Percentiles rank a stretch among this genome's conserved stretches.
Conservation (phyloP, 2,888 invertebrate genomes). For the Ophion obscuratus region DNA sequence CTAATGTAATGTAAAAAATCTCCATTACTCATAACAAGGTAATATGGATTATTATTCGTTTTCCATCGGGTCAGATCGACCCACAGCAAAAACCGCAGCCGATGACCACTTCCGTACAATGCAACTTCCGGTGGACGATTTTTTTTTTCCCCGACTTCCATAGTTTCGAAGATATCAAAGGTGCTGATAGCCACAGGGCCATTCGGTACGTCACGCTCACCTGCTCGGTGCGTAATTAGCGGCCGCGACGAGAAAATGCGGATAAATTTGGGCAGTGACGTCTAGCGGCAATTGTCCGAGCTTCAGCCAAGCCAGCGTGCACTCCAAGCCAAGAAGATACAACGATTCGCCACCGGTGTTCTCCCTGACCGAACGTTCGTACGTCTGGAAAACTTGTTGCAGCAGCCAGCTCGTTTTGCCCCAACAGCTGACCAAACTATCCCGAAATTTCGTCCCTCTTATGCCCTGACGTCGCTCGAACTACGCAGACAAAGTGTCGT, state of each 20-base stretch:
- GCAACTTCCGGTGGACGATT: background rate
- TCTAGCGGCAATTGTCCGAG: slow-evolving; percentile 77
- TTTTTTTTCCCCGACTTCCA: background rate
- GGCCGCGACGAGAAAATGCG: slow-evolving; percentile 78
- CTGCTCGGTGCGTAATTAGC: slow-evolving; percentile 76
- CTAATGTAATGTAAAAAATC: too few relatives aligned
- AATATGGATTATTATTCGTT: too few relatives aligned
- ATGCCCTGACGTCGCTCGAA: slow-evolving; percentile 72
- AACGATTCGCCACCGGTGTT: slow-evolving; percentile 69
- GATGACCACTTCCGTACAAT: too few relatives aligned
- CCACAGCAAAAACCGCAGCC: too few relatives aligned
- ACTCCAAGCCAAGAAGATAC: slow-evolving; percentile 78
- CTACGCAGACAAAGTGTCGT: slow-evolving; percentile 65
- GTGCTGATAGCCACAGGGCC: background rate
- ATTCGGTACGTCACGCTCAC: slow-evolving; percentile 56
- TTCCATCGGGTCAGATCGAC: too few relatives aligned
- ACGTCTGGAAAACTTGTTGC: slow-evolving; percentile 78
- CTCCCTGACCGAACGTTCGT: slow-evolving; percentile 71
- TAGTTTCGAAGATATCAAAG: background rate
- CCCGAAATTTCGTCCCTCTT: slow-evolving; percentile 69
- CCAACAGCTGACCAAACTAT: slow-evolving; percentile 76
- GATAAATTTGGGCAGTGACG: slow-evolving; percentile 77
- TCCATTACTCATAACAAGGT: too few relatives aligned
- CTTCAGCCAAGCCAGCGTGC: slow-evolving; percentile 79
- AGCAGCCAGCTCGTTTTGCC: slow-evolving; percentile 78